Base-by-base conservation (phyloP, 2,113 vertebrate genomes). In the Microcebus murinus region DNA sequence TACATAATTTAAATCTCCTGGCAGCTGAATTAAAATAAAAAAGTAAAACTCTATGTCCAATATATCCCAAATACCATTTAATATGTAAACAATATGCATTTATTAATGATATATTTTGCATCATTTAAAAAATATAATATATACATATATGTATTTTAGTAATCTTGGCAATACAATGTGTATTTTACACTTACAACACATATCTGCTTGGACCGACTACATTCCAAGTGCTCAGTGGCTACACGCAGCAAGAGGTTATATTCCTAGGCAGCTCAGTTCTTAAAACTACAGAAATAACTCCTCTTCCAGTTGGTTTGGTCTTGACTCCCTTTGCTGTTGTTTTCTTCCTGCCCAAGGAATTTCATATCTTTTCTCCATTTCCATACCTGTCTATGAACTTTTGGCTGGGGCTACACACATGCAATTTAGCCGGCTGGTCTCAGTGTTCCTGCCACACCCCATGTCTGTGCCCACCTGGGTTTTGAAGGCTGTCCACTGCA, bases 211-310 rank as follows among this genome's bases (percentile, higher is more conserved):
- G 34, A 39, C 21, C 4, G 6, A 13, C 3, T 14, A 7, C 4
- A 13, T 7, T 61, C 36, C n/a, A 34, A 61, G 1, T 17, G 8
- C 11, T 81, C 23, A 34, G 9, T 4, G 70, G 34, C 1, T 48
- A 55, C 0, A 8, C 0, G 1, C 17, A 36, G 3, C 31, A 50
- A 34, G 3, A 45, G 2, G 11, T 6, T 20, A 8, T 63, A 21
- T 31, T n/a, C 6, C 4, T 23, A 20, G 1, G 2, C 1, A n/a
- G 67, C 5, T 90, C 31, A 29, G 12, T 45, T 96, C 9, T 14
- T 6, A 80, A 17, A 31, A 45, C 3, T 8, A 20, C 27, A 59
- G 13, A 39, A 50, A 27, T 20, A 39, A 61, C 23, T 74, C 10
- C 63, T 25, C 27, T 9, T 71, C 11, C 14, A 15, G 1, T 4